Percentiles rank a stretch among this genome's conserved stretches.
These are phyloP conservation scores for Chaetodon trifasciatus DNA, from an alignment of 2,797 vertebrate genomes.

Conservation along the genomic window DNA sequence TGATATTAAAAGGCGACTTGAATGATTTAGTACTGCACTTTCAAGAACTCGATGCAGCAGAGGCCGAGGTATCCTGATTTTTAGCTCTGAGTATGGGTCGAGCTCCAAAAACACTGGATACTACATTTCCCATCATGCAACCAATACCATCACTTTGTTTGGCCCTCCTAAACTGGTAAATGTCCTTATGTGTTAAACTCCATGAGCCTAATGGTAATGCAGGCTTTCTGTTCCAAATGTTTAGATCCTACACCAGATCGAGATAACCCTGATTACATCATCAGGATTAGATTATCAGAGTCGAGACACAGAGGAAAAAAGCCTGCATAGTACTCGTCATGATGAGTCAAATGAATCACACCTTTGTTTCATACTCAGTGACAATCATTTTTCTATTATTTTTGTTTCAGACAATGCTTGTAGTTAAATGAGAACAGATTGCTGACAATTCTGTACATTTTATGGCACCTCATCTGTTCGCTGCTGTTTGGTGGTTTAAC, in stretches of 20 bases:
- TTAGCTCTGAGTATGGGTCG: too few relatives aligned
- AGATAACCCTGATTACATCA: neutral
- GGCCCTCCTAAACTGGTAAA: neutral
- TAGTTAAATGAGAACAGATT: neutral
- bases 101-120: neutral
- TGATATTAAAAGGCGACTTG: neutral
- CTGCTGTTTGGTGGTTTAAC: neutral
- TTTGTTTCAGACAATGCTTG: neutral
- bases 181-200: too few relatives aligned
- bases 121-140: neutral
- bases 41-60: neutral
- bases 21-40: neutral
- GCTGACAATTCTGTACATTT: neutral
- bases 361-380: neutral
- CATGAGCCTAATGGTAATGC: neutral
- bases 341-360: neutral
- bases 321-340: neutral
- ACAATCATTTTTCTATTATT: neutral
- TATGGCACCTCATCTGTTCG: slow-evolving; percentile 13
- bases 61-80: too few relatives aligned
- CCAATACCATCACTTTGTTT: neutral
- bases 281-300: neutral
- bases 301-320: neutral
- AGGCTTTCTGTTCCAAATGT: neutral
- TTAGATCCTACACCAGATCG: too few relatives aligned